Conservation (phyloP, 2,797 vertebrate species). For the Argentina silus region DNA sequence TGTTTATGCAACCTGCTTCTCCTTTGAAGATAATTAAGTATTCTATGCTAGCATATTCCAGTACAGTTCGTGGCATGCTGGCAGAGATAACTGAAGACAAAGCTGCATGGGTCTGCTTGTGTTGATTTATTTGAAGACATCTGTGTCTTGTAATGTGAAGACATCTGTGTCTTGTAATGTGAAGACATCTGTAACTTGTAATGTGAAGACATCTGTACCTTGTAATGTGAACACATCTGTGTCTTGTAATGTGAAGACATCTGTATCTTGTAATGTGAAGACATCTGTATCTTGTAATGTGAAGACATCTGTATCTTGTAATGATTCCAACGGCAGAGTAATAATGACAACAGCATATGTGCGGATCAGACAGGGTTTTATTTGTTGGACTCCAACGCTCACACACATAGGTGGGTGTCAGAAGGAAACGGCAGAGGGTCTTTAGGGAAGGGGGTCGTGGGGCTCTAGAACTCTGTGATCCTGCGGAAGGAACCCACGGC, state of each 20-base stretch:
- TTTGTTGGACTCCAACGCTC: slow-evolving; percentile 30
- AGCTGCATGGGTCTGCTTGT: not conserved
- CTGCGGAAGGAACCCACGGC: slow-evolving; percentile 61
- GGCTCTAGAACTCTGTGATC: slow-evolving; percentile 60
- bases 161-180: too few species aligned
- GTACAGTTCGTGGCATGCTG: not conserved
- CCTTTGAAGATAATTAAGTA: not conserved
- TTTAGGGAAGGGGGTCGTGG: not conserved
- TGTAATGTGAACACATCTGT: not conserved
- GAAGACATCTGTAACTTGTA: not conserved
- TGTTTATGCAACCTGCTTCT: not conserved
- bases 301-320: not conserved
- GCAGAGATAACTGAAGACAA: not conserved
- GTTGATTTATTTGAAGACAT: not conserved
- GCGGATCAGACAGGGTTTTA: slow-evolving; percentile 36
- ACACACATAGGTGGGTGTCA: slow-evolving; percentile 6
- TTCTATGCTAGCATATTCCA: not conserved
- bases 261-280: not conserved
- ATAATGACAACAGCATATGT: not conserved
- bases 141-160: not conserved
- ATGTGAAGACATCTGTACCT: too few species aligned
- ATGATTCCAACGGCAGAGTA: not conserved
- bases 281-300: not conserved
- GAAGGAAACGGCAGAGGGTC: not conserved
- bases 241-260: not conserved